A percentile compares a stretch with the other conserved stretches of the same genome.
Evolutionary conservation across 1,140 invertebrate species (phyloP).

Genomic region (Dryas iulia): DNA sequence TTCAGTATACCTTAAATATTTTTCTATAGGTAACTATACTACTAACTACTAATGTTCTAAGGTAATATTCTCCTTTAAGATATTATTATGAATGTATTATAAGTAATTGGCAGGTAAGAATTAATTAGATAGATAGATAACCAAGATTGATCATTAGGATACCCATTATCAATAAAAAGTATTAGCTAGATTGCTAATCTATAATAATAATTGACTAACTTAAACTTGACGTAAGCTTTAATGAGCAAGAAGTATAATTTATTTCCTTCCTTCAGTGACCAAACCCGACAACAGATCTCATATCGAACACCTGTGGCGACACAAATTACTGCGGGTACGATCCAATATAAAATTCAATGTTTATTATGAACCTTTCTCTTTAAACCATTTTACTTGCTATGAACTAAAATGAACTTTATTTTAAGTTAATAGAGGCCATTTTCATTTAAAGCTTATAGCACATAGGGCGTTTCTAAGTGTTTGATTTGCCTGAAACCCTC

Average conservation of each 20-base stretch:
- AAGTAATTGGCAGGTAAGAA: too few relatives aligned
- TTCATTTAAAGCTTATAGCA: conserved; percentile 4
- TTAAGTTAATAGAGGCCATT: conserved; percentile 12
- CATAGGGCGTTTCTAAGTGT: conserved; percentile 53
- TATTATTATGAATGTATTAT: too few relatives aligned
- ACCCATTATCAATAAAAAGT: too few relatives aligned
- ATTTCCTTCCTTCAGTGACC: background rate
- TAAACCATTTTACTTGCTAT: background rate
- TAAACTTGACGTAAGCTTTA: background rate
- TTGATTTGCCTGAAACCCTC: conserved; percentile 52
- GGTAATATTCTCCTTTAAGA: too few relatives aligned
- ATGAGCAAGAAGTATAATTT: background rate
- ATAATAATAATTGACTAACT: background rate
- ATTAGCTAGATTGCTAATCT: background rate
- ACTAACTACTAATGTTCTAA: too few relatives aligned
- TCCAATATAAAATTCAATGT: conserved; percentile 47
- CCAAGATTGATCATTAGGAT: too few relatives aligned
- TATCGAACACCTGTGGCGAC: conserved; percentile 44
- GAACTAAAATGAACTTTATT: conserved; percentile 15
- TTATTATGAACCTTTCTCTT: conserved; percentile 43
- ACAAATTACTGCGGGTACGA: conserved; percentile 36
- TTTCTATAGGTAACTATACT: too few relatives aligned
- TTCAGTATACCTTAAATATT: too few relatives aligned
- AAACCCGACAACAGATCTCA: conserved; percentile 12
- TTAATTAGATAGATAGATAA: too few relatives aligned